Base-by-base conservation (phyloP, 2,797 vertebrate species). In the Brachyrhaphis roseni region DNA sequence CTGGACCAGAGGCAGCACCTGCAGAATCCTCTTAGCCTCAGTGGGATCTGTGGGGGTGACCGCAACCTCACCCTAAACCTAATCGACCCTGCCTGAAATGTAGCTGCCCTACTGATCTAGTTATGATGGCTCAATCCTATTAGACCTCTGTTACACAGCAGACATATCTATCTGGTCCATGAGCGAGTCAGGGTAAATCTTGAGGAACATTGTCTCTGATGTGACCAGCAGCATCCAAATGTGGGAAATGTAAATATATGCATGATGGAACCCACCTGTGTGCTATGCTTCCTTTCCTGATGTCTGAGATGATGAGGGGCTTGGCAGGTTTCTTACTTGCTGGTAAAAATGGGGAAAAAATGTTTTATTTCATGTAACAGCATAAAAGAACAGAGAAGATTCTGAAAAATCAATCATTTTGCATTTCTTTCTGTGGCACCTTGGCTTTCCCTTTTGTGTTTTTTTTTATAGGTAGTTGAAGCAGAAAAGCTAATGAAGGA, bases 281-380 rank as follows among this genome's bases (percentile, higher is more conserved):
- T 0, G 98, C 98, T 77, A 98, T 97, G 0, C 98, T 99, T 88
- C 98, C 98, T 89, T 97, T 98, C 91, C 96, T 98, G 93, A 99
- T 98, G 92, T 99, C 98, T 0, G 98, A 99, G 94, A 99, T 99
- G 94, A 99, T 97, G 89, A 99, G 96, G 59, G 98, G 97, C 64
- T 98, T 97, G 16, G 97, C 97, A 16, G 96, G 95, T 92, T 97
- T 99, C 91, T 98, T 98, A 93, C 97, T 98, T 47, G 97, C 97
- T 93, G 96, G 90, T 93, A 53, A 86, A 90, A 89, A 26, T 84
- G 39, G 77, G 73, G 36, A 78, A 49, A 74, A 55, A 1, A 53
- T 1, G 34, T 23, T 36, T 26, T 41, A 68, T 68, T 68, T 4
- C 41, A 41, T 64, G 1, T 11, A 43, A 5, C 41, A 51, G 11